Percentiles rank a stretch among this genome's conserved stretches.
Conservation (phyloP, 2,888 invertebrate species). For the Perizoma flavofasciatum region DNA sequence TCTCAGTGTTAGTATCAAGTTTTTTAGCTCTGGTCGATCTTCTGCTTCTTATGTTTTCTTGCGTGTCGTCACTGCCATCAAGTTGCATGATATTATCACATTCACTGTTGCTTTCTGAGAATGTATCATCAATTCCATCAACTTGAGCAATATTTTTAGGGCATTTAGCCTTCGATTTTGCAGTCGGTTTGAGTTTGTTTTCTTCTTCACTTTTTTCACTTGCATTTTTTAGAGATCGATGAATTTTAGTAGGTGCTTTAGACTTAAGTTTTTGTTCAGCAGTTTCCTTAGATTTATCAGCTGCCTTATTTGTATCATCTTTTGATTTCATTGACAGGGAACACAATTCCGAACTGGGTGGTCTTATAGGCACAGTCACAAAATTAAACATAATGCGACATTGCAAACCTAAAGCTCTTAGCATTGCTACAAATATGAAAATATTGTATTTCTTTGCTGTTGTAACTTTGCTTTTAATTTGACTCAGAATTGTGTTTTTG, state of each 20-base stretch:
- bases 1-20: conserved; percentile 36
- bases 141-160: conserved; percentile 76
- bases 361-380: conserved; percentile 89
- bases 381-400: conserved; percentile 92
- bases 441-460: conserved; percentile 87
- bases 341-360: conserved; percentile 85
- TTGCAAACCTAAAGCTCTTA: conserved; percentile 92
- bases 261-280: conserved; percentile 24
- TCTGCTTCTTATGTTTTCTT: conserved; percentile 48
- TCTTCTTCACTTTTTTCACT: conserved; percentile 25
- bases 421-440: conserved; percentile 89
- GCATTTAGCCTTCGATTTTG: conserved; percentile 42
- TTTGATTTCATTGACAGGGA: conserved; percentile 80
- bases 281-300: conserved; percentile 33
- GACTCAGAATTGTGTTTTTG: conserved; percentile 75
- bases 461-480: conserved; percentile 85
- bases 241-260: conserved; percentile 2
- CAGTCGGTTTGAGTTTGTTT: conserved; percentile 14
- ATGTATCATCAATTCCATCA: conserved; percentile 80
- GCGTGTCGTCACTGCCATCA: conserved; percentile 66
- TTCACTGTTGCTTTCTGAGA: conserved; percentile 43
- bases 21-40: conserved; percentile 49
- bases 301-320: conserved; percentile 35
- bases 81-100: conserved; percentile 61
- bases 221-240: background rate